Evolutionary conservation across 1,140 invertebrate genomes (phyloP), one percentile per base, ranked within the genome.

Genomic region (Aricia agestis): DNA sequence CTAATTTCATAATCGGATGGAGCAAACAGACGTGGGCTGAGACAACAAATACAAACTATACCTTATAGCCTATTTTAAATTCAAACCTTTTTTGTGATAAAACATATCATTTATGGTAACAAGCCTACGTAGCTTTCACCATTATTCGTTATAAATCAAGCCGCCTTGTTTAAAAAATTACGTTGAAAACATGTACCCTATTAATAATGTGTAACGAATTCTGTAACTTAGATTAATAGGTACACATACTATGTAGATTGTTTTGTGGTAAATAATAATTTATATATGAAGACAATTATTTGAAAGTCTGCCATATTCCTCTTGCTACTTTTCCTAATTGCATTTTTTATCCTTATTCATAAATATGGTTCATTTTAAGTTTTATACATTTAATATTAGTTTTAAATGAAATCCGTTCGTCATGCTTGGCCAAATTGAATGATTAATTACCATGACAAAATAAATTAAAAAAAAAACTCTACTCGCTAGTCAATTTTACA

Each of bases 151-250:
- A 76, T 76, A 76, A 74, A 76, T 76, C 75, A 76, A 72, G 42
- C 68, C 65, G 15, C 61, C 45, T 67, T 52, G 72, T 58, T 72
- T 52, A 73, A 73, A 72, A 76, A 72, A 68, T 74, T 69, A 67
- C 69, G 71, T 25, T 42, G 15, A 52, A 58, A 69, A 70, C 72
- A 70, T 76, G 75, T 76, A 76, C 75, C 69, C 72, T 57, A 76
- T 76, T 76, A 76, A 74, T 76, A 74, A 76, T 76, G 57, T 76
- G 71, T 75, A 73, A 76, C 72, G 66, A 76, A 74, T 74, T 74
- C 71, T 74, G 66, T 70, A 61, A 69, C 67, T 72, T 68, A 73
- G 65, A 74, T 73, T 32, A 59, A 71, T 74, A 73, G 57, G 68
- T 74, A 72, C 58, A 68, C 57, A 72, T 69, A 45, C 17, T 52